These are phyloP conservation scores for Gallinago media DNA, from an alignment of 2,113 vertebrate genomes.

Conservation along the genomic window DNA sequence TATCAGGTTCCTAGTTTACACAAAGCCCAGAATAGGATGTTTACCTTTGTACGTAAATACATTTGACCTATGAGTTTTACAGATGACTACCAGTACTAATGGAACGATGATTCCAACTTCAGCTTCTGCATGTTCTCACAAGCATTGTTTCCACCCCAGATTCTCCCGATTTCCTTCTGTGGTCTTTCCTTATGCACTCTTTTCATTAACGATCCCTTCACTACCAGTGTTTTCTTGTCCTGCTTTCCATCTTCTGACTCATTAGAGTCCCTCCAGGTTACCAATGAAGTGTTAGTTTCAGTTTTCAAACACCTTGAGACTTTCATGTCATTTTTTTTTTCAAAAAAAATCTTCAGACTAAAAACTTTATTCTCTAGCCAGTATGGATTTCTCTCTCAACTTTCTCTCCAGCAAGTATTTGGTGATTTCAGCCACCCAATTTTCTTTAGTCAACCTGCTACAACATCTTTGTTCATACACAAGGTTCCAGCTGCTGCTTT, in stretches of 20 bases:
- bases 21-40: background rate
- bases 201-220: background rate
- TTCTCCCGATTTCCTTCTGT: background rate
- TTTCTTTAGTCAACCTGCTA: background rate
- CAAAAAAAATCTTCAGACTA: background rate
- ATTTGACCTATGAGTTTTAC: background rate
- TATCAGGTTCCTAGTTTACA: background rate
- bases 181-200: background rate
- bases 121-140: background rate
- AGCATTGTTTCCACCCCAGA: background rate
- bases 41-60: background rate
- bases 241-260: background rate
- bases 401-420: background rate
- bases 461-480: background rate
- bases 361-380: background rate
- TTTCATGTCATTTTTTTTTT: background rate
- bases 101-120: background rate
- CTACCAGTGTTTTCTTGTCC: background rate
- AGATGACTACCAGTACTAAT: background rate
- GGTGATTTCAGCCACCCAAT: background rate
- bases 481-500: background rate
- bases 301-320: background rate
- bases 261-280: background rate
- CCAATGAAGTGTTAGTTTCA: background rate
- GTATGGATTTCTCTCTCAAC: background rate